Evolutionary conservation across 2,888 invertebrate species (phyloP), one percentile per base, ranked within the genome.

Genomic region (Sycophila texana): DNA sequence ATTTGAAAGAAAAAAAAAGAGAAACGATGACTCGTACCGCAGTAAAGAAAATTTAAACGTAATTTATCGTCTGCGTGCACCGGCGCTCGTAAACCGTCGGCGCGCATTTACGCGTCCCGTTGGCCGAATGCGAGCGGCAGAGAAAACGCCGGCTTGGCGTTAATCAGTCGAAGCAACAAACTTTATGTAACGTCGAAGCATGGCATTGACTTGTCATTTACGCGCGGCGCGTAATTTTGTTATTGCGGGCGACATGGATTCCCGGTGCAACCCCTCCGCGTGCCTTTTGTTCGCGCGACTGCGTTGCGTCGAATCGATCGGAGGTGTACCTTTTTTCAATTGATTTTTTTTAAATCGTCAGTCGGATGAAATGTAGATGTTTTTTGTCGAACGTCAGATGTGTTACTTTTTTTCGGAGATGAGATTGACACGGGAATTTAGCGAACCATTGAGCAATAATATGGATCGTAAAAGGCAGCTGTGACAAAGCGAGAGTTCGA

Each of bases 141-240:
- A 58, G 53, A 75, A 39, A 61, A 61, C 61, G 26, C 49, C 5
- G n/a, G 26, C 51, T n/a, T 3, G 20, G 66, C 30, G 77, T 60
- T 77, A 66, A 72, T 77, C 49, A 72, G 57, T 66, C 65, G 49
- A 77, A 57, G 65, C 66, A 57, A 63, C 63, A 47, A 68, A 68
- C 18, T 78, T 78, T 74, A 73, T 58, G 55, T 68, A 61, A 74
- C 66, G 51, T 49, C 72, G 3, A 71, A 16, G 39, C 39, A 39
- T 7, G 53, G 16, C 57, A 78, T 73, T 74, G 73, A 49, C 73
- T 68, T 55, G 68, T 66, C 67, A 61, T 78, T 67, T 67, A 20
- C 51, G 63, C 60, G 51, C 18, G 13, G 18, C 57, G 60, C 61
- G 26, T 22, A 55, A 65, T 77, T 71, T 30, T 49, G 26, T 55